Evolutionary conservation across 1,140 invertebrate genomes (phyloP).

Genomic region (Lepidostoma basale): DNA sequence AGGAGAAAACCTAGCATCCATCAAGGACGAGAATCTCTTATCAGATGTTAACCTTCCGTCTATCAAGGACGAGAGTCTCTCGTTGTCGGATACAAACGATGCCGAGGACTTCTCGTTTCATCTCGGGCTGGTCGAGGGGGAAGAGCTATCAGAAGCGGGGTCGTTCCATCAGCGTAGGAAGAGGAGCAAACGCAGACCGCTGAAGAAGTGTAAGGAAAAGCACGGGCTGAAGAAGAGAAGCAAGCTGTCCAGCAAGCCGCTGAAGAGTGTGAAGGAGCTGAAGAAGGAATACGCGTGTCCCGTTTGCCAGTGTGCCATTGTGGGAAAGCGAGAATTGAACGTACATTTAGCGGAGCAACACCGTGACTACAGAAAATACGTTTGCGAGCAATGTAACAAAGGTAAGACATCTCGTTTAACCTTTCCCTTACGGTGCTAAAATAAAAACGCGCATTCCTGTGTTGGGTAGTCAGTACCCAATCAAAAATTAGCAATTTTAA

Average conservation of each 20-base stretch:
- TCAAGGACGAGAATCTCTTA: slow-evolving; percentile 21
- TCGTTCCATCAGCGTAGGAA: neutral
- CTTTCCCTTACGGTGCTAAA: no score
- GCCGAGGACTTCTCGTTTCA: neutral
- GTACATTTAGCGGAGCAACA: slow-evolving; percentile 31
- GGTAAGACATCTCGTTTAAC: slow-evolving; percentile 17
- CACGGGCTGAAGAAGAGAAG: slow-evolving; percentile 6
- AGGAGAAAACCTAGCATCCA: neutral
- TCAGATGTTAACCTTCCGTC: neutral
- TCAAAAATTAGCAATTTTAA: no score
- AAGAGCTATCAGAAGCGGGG: neutral
- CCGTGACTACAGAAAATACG: slow-evolving; percentile 37
- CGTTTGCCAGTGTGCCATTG: slow-evolving; percentile 16
- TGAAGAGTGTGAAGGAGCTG: slow-evolving; percentile 4
- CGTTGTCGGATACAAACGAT: neutral
- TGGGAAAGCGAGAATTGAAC: slow-evolving; percentile 27
- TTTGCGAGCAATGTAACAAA: slow-evolving; percentile 39
- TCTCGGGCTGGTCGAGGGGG: neutral
- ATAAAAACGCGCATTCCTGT: no score
- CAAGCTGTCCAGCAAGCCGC: neutral
- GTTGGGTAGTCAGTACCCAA: no score
- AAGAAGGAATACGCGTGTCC: slow-evolving; percentile 37
- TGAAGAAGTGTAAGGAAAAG: slow-evolving; percentile 15
- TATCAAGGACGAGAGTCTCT: slow-evolving; percentile 16
- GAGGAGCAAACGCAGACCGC: slow-evolving; percentile 8